These are phyloP conservation scores for Thymelicus sylvestris DNA, from an alignment of 2,888 invertebrate species.

Conservation along the genomic window DNA sequence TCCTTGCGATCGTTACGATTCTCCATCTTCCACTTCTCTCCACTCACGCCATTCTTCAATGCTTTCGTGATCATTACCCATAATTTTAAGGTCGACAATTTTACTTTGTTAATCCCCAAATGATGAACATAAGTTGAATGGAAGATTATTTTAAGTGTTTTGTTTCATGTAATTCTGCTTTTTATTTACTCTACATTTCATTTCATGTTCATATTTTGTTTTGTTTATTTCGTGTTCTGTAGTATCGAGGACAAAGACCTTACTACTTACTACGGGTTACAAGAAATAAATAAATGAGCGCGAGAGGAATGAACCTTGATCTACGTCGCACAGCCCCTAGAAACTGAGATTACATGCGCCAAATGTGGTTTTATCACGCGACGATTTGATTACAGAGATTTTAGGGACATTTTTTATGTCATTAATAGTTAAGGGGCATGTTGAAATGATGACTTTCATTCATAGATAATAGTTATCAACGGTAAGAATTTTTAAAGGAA, in stretches of 20 bases:
- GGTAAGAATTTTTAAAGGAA: too few species aligned
- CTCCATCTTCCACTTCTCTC: background rate
- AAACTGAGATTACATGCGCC: conserved; percentile 8
- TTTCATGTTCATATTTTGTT: background rate
- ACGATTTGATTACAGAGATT: background rate
- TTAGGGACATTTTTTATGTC: background rate
- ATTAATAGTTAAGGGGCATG: too few species aligned
- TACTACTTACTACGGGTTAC: conserved; percentile 8
- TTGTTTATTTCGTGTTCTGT: background rate
- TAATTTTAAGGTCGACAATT: too few species aligned
- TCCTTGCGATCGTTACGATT: background rate
- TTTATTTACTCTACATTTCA: background rate
- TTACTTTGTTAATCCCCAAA: too few species aligned
- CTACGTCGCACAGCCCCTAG: conserved; percentile 10
- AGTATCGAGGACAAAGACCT: conserved; percentile 16
- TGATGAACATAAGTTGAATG: too few species aligned
- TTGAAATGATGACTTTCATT: too few species aligned
- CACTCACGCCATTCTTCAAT: background rate
- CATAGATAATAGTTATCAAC: too few species aligned
- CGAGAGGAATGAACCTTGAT: conserved; percentile 22
- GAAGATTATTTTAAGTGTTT: too few species aligned
- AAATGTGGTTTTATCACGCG: conserved; percentile 12
- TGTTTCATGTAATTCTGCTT: too few species aligned
- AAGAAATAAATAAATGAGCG: conserved; percentile 18
- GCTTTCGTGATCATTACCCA: background rate